phyloP scores from a whole-genome alignment of 2,888 invertebrate genomes.

The Eumacrocentrus americanus region DNA sequence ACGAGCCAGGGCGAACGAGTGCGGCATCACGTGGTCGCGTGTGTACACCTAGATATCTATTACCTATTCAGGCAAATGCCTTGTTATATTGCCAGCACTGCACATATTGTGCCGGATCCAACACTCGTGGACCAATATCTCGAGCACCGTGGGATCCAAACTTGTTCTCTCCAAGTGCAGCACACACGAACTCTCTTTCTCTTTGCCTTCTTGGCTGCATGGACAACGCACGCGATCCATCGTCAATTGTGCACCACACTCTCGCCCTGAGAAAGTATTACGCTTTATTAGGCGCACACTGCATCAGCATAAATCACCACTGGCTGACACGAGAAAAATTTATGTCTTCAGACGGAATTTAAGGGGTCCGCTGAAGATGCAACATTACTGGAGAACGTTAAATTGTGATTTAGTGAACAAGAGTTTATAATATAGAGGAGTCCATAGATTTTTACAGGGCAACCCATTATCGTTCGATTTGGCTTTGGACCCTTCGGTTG shows the following conservation, averaged over 20 bases:
- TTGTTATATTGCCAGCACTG: too few relatives aligned
- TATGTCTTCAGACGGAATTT: neutral
- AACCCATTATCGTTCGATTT: conserved; percentile 12
- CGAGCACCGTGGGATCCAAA: conserved; percentile 1
- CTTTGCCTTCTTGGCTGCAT: neutral
- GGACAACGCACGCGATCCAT: conserved; percentile 3
- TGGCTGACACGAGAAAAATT: conserved; percentile 1
- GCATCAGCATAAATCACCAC: neutral
- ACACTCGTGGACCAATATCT: neutral
- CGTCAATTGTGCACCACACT: conserved; percentile 1
- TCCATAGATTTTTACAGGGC: conserved; percentile 31
- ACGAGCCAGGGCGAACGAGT: too few relatives aligned
- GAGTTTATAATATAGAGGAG: too few relatives aligned
- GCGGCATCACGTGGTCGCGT: too few relatives aligned
- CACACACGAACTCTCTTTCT: neutral
- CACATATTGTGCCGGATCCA: too few relatives aligned
- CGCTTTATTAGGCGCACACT: conserved; percentile 2
- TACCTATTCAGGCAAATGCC: too few relatives aligned
- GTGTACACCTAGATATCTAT: too few relatives aligned
- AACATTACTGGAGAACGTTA: too few relatives aligned
- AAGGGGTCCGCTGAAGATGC: neutral
- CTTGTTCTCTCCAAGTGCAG: neutral
- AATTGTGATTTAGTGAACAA: conserved; percentile 12
- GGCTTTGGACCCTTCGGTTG: conserved; percentile 19
- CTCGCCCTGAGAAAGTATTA: neutral